These are phyloP conservation scores for Lethenteron reissneri DNA, from an alignment of 2,113 vertebrate genomes.

Conservation along the genomic window DNA sequence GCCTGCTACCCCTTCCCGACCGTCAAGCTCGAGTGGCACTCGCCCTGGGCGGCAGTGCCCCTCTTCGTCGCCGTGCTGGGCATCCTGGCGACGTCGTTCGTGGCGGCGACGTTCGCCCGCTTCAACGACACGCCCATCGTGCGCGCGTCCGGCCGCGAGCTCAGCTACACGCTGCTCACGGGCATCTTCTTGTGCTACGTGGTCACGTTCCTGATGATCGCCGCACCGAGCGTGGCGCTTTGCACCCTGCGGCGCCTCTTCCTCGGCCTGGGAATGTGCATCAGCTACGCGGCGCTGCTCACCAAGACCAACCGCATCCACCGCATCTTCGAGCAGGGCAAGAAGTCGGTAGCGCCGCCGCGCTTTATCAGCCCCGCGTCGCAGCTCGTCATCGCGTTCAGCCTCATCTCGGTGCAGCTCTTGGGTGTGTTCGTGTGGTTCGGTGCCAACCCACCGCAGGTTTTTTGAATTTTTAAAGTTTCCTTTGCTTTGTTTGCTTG, in stretches of 20 bases:
- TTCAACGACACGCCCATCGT: constrained; percentile 87
- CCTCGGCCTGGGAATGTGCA: constrained; percentile 79
- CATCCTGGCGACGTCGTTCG: constrained; percentile 66
- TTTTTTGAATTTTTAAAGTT: too few relatives aligned
- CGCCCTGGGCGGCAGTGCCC: constrained; percentile 66
- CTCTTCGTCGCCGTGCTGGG: constrained; percentile 82
- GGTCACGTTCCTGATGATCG: constrained; percentile 91
- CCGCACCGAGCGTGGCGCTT: constrained; percentile 56
- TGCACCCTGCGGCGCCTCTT: constrained; percentile 75
- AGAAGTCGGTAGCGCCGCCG: constrained; percentile 70
- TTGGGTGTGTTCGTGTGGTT: constrained; percentile 84
- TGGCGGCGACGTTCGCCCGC: constrained; percentile 66
- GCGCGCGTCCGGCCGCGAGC: constrained; percentile 59
- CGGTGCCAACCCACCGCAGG: constrained; percentile 47
- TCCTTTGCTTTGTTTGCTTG: too few relatives aligned
- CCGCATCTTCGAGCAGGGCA: constrained; percentile 83
- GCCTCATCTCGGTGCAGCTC: constrained; percentile 68
- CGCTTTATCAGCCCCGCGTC: constrained; percentile 76
- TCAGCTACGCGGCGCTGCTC: constrained; percentile 73
- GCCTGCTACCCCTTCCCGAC: constrained; percentile 65
- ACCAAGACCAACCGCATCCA: constrained; percentile 94
- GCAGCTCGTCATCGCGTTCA: constrained; percentile 70
- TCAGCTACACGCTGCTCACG: constrained; percentile 70
- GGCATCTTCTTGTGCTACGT: constrained; percentile 89
- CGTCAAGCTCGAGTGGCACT: constrained; percentile 75